Evolutionary conservation across 2,113 vertebrate species (phyloP), one percentile per base, ranked within the genome.

Genomic region (Pollachius pollachius): DNA sequence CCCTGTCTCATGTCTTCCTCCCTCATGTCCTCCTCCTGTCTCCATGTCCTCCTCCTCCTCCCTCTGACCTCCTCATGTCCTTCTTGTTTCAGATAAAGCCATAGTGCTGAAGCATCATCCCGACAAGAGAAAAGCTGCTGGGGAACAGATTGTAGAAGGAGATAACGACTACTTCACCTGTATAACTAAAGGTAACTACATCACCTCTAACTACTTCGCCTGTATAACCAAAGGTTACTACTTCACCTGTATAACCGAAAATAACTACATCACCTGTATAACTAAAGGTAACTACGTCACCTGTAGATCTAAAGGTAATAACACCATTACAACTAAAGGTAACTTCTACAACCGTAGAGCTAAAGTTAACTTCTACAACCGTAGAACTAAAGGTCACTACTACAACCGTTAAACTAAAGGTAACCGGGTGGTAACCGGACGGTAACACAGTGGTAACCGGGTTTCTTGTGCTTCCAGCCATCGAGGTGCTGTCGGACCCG

Each of bases 261-360:
- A 4, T 37, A 97, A 99, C 86, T 99, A 99, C 76, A 95, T 96
- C 67, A 95, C 95, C 0, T 96, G 95, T 75, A 96, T 96, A 81
- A 96, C 95, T 84, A 96, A 96, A 94, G 95, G 95, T 96, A 69
- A 62, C 54, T 34, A 34, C 30, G 62, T 18, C 8, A 19, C 52
- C 12, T 54, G 16, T 75, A 96, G 96, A 60, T 8, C 17, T n/a
- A 60, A 18, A 11, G n/a, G 96, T 79, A 96, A 96, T 83, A 99
- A 98, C 64, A 99, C 96, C 4, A 98, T 96, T 76, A 99, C 99
- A 83, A 99, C 97, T 85, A 99, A 99, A 97, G 97, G 97, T 99
- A 74, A 13, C 9, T 13, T 6, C 30, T 34, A 34, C 30, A 34
- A 2, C 30, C 4, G 30, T 34, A 34, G 4, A 34, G 6, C 27